Base-by-base conservation (phyloP, 2,113 vertebrate genomes). In the Bettongia penicillata region DNA sequence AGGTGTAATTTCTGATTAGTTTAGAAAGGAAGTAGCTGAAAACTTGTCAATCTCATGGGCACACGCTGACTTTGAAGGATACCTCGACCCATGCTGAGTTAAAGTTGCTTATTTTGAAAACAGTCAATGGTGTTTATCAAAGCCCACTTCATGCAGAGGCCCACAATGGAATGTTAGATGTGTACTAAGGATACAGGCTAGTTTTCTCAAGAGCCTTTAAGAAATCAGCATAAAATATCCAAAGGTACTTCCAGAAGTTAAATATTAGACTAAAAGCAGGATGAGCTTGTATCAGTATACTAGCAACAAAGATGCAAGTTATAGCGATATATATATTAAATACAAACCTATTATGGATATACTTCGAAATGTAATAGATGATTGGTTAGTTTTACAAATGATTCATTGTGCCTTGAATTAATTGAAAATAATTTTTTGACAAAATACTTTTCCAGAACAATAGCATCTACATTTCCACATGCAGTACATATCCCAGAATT, bases 401-500 rank as follows among this genome's bases (percentile, higher is more conserved):
- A 25, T 3, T 96, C 11, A 49, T 90, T 90, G 14, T 16, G 52
- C 31, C 23, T 97, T 57, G 96, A 97, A 96, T 90, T 94, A 0
- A 84, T 19, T 3, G 50, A 95, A 94, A 97, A 2, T 90, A 26
- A 16, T 24, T 91, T 31, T 97, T 96, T 47, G n/a, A 47, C 93
- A 94, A 96, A 0, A 9, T 48, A 55, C 53, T 10, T n/a, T 8
- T 90, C 93, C 95, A 51, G 90, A 28, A 92, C 7, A 55, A 10
- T 47, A 90, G 53, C 77, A 2, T 22, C 50, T 94, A 77, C 43
- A 84, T 97, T 97, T 96, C 84, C 68, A 31, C 1, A 94, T 26
- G 84, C 94, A 93, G 94, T n/a, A 48, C 24, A 51, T 25, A 93
- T 57, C 52, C 53, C 84, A 50, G 12, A 89, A 93, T 91, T 6